Evolutionary conservation across 2,888 invertebrate genomes (phyloP), one percentile per base, ranked within the genome.

Genomic region (Nipponacmea schrenckii): DNA sequence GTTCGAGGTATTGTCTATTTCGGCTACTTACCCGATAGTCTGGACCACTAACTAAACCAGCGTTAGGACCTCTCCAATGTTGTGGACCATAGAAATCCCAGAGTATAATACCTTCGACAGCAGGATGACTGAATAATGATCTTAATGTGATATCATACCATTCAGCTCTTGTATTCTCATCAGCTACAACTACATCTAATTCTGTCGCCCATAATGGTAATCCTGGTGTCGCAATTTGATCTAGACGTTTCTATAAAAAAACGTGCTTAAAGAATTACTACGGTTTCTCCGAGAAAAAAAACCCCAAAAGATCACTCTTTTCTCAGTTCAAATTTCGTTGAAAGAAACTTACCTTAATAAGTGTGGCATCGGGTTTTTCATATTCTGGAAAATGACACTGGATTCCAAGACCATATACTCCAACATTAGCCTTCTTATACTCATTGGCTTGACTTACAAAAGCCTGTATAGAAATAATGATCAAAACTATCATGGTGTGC

Each of bases 71-170:
- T 39, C 66, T 71, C 62, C 77, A 64, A 50, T 72, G 68, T 12
- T 75, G 20, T 56, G 56, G 70, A 56, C 79, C 77, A 76, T 78
- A 81, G 70, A 81, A 80, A n/a, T 80, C 81, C 83, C 83, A 83
- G 14, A 81, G 26, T 4, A 79, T 71, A 26, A 79, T 74, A 10
- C 79, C 79, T 62, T 78, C 74, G 15, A 79, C 71, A 7, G 75
- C 50, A 0, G 79, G 77, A 26, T 78, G 74, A 63, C 75, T 73
- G 71, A 74, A 79, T 64, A 70, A 75, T 15, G 72, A 17, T 4
- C 75, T 71, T 14, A 78, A 44, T n/a, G 71, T 72, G n/a, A 73
- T 69, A 39, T 78, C 78, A 15, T 74, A 76, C 68, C 70, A 69
- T 63, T 78, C 74, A 24, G 79, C 78, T 26, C 73, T 48, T 10